Evolutionary conservation across 2,113 vertebrate species (phyloP), one percentile per base, ranked within the genome.

Genomic region (Cromileptes altivelis): DNA sequence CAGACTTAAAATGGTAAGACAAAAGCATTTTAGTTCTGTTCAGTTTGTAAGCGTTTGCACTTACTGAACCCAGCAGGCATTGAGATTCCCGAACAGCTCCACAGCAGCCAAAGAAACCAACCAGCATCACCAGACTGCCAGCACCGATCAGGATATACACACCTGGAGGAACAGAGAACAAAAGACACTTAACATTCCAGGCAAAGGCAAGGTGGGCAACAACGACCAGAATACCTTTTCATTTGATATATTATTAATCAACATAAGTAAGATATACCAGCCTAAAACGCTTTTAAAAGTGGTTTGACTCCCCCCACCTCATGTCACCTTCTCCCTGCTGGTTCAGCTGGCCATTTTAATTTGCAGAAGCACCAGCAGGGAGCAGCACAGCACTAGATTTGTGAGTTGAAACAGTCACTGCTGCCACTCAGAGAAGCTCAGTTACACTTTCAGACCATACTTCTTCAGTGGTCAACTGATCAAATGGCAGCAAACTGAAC

Each of bases 21-120:
- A 49, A 23, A 49, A 23, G 60, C 13, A 65, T 58, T 58, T 25
- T 4, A 61, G 1, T 50, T 53, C 2, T 7, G 13, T 30, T 33
- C 69, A 18, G 25, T 65, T 9, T 4, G 0, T 25, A 14, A 80
- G n/a, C 1, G 27, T 58, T 17, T 74, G 21, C 23, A 96, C 97
- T 98, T 93, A 99, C 98, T 64, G 96, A 97, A 93, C 96, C 97
- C 10, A 99, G 96, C 52, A 99, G 95, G 75, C 97, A 99, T 78
- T 99, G 98, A 21, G 98, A 99, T 89, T 99, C 98, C 57, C 97
- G 93, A 12, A 97, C 96, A 57, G 98, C 97, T 89, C 98, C 98
- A 67, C 98, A 99, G 93, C 98, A 99, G 17, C 98, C 98, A 14
- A 98, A 99, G 93, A 98, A 99, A 50, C 98, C 98, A 56, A 99